Base-by-base conservation (phyloP, 1,140 invertebrate genomes). In the Arion vulgaris region DNA sequence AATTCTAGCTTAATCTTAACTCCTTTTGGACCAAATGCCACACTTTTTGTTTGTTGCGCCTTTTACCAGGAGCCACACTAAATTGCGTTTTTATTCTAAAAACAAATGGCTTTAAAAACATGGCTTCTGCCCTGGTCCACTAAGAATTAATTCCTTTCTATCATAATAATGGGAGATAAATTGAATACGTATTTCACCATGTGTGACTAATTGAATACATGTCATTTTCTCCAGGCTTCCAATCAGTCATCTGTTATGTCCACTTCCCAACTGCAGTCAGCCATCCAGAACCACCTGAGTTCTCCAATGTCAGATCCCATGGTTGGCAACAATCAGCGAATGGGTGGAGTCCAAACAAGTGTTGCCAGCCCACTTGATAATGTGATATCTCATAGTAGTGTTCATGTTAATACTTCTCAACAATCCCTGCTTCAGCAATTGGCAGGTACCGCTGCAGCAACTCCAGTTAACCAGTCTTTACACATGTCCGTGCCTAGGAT, bases 371-470 rank as follows among this genome's bases (percentile, higher is more conserved):
- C 77, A 1, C 26, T 80, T 15, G 77, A 80, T 19, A 75, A 39
- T 75, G 41, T 41, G 9, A n/a, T 41, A 9, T 26, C 41, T 45
- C 26, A 7, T 9, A 36, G 13, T 62, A 34, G 34, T 57, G 53
- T 57, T 26, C 77, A 69, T 39, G 62, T 68, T 68, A n/a, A 34
- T 9, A 69, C 7, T 28, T 68, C 57, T 15, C 79, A 81, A 38
- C 79, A 81, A 45, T 41, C 53, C 32, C 45, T 81, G 26, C 32
- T 81, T 13, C 53, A 62, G 41, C 77, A 80, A 39, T 53, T 81
- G 41, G 66, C 79, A 26, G 49, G 68, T 34, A 28, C 79, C 26
- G 39, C 73, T 17, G 57, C 78, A 11, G 26, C 79, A 32, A 51
- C 68, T 53, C 34, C 79, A 13, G 28, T 73, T 36, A 32, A 38